Evolutionary conservation across 2,113 vertebrate genomes (phyloP).

Genomic region (Tetrax tetrax): DNA sequence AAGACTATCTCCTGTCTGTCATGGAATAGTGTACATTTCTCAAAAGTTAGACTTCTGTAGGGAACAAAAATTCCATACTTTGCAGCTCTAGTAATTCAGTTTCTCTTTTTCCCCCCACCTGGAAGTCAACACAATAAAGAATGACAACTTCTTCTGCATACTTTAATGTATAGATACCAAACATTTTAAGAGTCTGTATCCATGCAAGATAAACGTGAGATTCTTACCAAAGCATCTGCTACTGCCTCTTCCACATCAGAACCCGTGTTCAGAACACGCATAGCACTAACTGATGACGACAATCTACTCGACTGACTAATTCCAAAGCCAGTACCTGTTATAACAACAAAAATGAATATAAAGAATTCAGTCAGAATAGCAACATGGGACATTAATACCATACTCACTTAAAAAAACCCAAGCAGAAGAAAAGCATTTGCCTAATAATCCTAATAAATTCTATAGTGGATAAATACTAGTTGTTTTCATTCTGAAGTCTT

Average conservation of each 20-base stretch:
- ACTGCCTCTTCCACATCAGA: conserved; percentile 96
- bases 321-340: conserved; percentile 84
- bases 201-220: background rate
- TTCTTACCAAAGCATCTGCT: conserved; percentile 92
- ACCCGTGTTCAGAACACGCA: conserved; percentile 94
- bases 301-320: conserved; percentile 92
- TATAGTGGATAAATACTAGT: background rate
- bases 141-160: background rate
- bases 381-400: background rate
- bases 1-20: background rate
- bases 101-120: background rate
- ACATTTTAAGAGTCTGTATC: background rate
- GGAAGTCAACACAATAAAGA: background rate
- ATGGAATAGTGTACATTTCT: fast-evolving
- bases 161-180: background rate
- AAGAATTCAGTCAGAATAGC: background rate
- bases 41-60: background rate
- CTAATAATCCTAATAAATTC: background rate
- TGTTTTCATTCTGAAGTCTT: background rate
- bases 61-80: background rate
- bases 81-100: background rate
- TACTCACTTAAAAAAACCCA: conserved; percentile 26
- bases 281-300: conserved; percentile 94
- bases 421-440: conserved; percentile 38
- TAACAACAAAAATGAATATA: conserved; percentile 9